phyloP scores from a whole-genome alignment of 2,888 invertebrate genomes.

The Margaritifera margaritifera region DNA sequence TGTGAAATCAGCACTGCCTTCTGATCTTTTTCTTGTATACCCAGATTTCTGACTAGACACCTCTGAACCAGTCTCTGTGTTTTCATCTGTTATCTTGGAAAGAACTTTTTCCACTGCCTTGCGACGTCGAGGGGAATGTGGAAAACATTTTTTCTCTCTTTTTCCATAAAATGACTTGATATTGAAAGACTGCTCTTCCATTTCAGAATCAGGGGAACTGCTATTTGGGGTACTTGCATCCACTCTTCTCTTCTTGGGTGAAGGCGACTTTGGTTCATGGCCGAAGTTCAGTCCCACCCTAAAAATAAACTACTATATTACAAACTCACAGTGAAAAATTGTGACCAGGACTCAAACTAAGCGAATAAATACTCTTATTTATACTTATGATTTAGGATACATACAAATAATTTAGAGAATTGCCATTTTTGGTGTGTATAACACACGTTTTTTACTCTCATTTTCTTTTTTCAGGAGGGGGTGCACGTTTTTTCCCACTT shows the following conservation, averaged over 20 bases:
- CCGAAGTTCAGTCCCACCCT: conserved; percentile 36
- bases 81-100: conserved; percentile 32
- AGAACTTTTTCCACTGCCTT: conserved; percentile 31
- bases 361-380: no score
- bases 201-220: conserved; percentile 9
- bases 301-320: conserved; percentile 3
- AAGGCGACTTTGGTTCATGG: conserved; percentile 29
- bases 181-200: conserved; percentile 38
- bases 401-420: no score
- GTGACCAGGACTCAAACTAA: no score
- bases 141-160: conserved; percentile 39
- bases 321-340: not conserved
- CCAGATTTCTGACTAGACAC: conserved; percentile 3
- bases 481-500: no score
- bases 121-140: conserved; percentile 45
- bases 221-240: conserved; percentile 6
- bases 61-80: conserved; percentile 27
- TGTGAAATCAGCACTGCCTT: no score
- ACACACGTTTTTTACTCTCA: no score
- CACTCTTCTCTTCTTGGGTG: conserved; percentile 9
- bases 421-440: no score
- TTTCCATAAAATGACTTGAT: conserved; percentile 56
- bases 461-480: no score
- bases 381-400: no score
- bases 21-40: no score